These are phyloP conservation scores for Danio tinwini DNA, from an alignment of 2,797 vertebrate genomes.

Conservation along the genomic window DNA sequence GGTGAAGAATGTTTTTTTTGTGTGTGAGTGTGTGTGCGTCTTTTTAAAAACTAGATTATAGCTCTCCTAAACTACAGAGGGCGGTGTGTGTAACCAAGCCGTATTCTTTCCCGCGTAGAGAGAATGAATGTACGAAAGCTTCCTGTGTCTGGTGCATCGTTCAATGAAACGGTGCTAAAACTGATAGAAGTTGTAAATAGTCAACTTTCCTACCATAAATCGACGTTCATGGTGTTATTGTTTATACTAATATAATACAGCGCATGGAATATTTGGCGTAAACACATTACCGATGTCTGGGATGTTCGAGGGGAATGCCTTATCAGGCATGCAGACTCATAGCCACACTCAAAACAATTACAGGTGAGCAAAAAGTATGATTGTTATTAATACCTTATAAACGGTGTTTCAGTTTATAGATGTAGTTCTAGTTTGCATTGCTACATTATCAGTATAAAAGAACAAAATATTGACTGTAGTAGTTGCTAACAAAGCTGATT, in stretches of 20 bases:
- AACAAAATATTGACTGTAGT: background rate
- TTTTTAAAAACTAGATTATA: background rate
- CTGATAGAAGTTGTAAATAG: background rate
- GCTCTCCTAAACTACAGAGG: slow-evolving; percentile 24
- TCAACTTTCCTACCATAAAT: background rate
- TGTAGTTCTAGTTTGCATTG: background rate
- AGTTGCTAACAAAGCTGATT: background rate
- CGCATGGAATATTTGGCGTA: slow-evolving; percentile 65
- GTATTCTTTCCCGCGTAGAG: background rate
- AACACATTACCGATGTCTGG: slow-evolving; percentile 76
- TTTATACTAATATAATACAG: slow-evolving; percentile 14
- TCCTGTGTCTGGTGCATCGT: slow-evolving; percentile 35
- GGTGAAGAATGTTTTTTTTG: too few species aligned
- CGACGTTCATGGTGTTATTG: background rate
- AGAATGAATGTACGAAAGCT: slow-evolving; percentile 23
- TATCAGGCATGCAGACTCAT: slow-evolving; percentile 81
- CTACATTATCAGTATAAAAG: background rate
- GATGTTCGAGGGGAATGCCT: slow-evolving; percentile 77
- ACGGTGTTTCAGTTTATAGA: background rate
- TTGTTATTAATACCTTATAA: background rate
- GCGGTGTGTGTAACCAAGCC: background rate
- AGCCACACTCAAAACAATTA: slow-evolving; percentile 70
- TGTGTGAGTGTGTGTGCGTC: too few species aligned
- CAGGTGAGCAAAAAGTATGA: slow-evolving; percentile 71
- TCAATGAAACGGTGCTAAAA: background rate